Conservation (phyloP, 1,140 invertebrate genomes). For the Drosophila prosaltans region DNA sequence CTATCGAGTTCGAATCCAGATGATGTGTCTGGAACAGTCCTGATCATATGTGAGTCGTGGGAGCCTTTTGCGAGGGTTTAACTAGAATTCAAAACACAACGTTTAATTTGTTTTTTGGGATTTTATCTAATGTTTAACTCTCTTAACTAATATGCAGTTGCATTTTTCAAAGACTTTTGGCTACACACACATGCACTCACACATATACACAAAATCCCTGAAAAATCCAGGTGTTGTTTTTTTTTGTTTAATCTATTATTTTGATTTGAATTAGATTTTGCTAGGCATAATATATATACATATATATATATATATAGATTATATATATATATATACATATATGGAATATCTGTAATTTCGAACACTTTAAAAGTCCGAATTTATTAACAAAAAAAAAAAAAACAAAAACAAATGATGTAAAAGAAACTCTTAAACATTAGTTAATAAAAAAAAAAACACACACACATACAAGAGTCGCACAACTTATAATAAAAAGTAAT, state of each 20-base stretch:
- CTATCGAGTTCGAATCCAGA: too few relatives aligned
- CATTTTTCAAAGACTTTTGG: conserved; percentile 66
- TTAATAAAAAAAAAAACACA: background rate
- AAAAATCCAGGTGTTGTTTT: conserved; percentile 6
- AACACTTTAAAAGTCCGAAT: conserved; percentile 25
- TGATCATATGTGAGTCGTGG: too few relatives aligned
- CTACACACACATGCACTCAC: conserved; percentile 30
- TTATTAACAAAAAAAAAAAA: conserved; percentile 30
- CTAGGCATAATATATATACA: conserved; percentile 10
- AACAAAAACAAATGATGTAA: background rate
- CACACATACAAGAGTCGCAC: background rate
- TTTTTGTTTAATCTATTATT: background rate
- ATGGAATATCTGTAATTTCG: conserved; percentile 11
- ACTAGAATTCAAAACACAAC: conserved; percentile 8
- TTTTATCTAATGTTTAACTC: conserved; percentile 37
- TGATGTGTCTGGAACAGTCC: too few relatives aligned
- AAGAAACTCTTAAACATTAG: conserved; percentile 3
- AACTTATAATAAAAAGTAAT: conserved; percentile 17
- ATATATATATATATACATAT: background rate
- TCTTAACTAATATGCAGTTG: conserved; percentile 57
- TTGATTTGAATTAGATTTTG: conserved; percentile 7
- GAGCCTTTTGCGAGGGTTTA: background rate
- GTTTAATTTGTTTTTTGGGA: conserved; percentile 21
- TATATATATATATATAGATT: background rate
- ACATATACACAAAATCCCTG: conserved; percentile 17